These are phyloP conservation scores for Xylota sylvarum DNA, from an alignment of 2,888 invertebrate genomes.

Conservation along the genomic window DNA sequence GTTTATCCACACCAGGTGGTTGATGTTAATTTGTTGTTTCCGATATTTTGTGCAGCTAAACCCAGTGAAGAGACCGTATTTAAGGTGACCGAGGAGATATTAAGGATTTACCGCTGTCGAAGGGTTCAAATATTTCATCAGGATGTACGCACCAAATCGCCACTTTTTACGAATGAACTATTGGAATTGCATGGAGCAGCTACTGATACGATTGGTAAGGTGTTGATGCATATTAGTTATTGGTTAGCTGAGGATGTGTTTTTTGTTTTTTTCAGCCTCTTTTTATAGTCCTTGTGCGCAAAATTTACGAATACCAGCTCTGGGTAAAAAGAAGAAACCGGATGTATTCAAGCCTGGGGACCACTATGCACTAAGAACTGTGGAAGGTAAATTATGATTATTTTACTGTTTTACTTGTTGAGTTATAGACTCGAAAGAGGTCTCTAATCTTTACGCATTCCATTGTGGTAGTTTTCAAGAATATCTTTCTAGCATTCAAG, in stretches of 20 bases:
- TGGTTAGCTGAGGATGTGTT: not conserved
- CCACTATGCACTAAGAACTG: conserved; percentile 82
- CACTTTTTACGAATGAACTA: conserved; percentile 82
- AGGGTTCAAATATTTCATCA: conserved; percentile 82
- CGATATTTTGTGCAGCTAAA: conserved; percentile 77
- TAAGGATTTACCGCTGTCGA: conserved; percentile 81
- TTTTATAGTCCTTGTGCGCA: conserved; percentile 80
- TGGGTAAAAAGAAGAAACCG: conserved; percentile 76
- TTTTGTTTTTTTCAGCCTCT: conserved; percentile 77
- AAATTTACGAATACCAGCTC: conserved; percentile 79
- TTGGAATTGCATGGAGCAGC: conserved; percentile 80
- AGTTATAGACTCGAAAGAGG: too few relatives aligned
- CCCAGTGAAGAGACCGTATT: conserved; percentile 82
- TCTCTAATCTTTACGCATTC: too few relatives aligned
- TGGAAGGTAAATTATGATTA: conserved; percentile 80
- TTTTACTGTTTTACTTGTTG: not conserved
- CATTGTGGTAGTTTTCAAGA: too few relatives aligned
- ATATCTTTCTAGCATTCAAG: too few relatives aligned
- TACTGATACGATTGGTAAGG: conserved; percentile 81
- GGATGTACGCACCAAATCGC: conserved; percentile 81
- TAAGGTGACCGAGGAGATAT: conserved; percentile 81
- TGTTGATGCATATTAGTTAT: not conserved
- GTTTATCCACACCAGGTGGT: not conserved
- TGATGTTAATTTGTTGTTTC: not conserved
- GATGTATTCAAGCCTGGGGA: conserved; percentile 81